Conservation (phyloP, 1,140 invertebrate species). For the Drosophila varians region DNA sequence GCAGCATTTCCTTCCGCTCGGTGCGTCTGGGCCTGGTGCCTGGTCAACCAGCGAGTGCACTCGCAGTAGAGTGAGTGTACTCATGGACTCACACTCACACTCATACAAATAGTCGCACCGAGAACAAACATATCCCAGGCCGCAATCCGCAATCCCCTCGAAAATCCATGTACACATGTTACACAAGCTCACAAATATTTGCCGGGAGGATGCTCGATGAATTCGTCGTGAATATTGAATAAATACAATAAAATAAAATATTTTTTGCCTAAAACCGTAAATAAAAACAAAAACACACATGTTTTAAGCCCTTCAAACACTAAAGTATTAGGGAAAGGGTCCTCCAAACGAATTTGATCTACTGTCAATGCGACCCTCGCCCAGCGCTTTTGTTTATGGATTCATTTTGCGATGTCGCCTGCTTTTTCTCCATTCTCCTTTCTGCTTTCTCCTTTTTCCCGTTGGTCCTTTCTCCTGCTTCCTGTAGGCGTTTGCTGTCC, state of each 20-base stretch:
- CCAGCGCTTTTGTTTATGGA: constrained; percentile 18
- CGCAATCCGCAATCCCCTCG: constrained; percentile 37
- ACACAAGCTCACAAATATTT: constrained; percentile 28
- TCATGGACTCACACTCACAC: not conserved
- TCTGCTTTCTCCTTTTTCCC: not conserved
- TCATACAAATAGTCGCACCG: not conserved
- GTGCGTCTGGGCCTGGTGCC: constrained; percentile 31
- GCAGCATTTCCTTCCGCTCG: constrained; percentile 54
- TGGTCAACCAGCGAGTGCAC: constrained; percentile 53
- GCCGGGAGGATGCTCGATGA: not conserved
- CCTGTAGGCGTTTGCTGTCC: constrained; percentile 46
- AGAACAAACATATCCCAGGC: constrained; percentile 32
- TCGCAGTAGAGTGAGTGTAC: not conserved
- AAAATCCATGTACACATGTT: constrained; percentile 51
- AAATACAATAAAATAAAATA: not conserved
- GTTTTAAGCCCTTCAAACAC: not conserved
- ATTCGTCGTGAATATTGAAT: not conserved
- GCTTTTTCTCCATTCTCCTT: not conserved
- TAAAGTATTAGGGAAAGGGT: too few relatives aligned
- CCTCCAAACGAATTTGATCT: too few relatives aligned
- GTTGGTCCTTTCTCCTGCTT: not conserved
- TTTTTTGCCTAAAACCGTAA: not conserved
- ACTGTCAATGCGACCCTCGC: constrained; percentile 9
- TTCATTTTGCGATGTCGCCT: constrained; percentile 23
- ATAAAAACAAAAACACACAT: not conserved